phyloP scores from a whole-genome alignment of 2,888 invertebrate species.

The Theretra japonica region DNA sequence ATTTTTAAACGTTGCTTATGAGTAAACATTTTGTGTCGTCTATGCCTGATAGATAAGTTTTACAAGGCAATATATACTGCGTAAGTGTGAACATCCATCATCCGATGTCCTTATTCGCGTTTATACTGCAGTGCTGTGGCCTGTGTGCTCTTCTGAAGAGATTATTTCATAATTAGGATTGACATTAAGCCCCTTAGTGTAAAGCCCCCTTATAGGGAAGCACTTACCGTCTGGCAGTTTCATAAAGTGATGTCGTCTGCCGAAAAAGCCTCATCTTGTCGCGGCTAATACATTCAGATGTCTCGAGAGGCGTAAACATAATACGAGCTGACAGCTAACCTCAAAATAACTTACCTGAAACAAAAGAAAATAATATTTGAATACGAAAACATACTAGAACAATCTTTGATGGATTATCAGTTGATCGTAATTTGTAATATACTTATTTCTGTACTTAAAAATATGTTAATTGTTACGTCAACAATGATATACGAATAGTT shows the following conservation, averaged over 20 bases:
- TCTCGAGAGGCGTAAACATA: not conserved
- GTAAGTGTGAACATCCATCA: constrained; percentile 28
- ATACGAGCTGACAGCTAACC: not conserved
- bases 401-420: not conserved
- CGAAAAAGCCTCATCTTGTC: not conserved
- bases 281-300: not conserved
- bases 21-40: constrained; percentile 42
- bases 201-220: too few relatives aligned
- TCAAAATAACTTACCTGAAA: constrained; percentile 62
- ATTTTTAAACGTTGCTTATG: constrained; percentile 40
- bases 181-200: not conserved
- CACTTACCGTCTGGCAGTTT: not conserved
- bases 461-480: not conserved
- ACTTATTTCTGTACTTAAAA: not conserved
- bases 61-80: constrained; percentile 45
- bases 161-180: constrained; percentile 2
- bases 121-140: too few relatives aligned
- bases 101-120: constrained; percentile 9
- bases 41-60: constrained; percentile 43
- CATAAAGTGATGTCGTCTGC: not conserved
- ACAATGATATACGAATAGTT: not conserved
- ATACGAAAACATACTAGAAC: not conserved
- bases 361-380: constrained; percentile 46
- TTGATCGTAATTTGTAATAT: not conserved
- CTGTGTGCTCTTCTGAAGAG: not conserved